These are phyloP conservation scores for Tachysurus fulvidraco DNA, from an alignment of 2,113 vertebrate genomes.

Conservation along the genomic window DNA sequence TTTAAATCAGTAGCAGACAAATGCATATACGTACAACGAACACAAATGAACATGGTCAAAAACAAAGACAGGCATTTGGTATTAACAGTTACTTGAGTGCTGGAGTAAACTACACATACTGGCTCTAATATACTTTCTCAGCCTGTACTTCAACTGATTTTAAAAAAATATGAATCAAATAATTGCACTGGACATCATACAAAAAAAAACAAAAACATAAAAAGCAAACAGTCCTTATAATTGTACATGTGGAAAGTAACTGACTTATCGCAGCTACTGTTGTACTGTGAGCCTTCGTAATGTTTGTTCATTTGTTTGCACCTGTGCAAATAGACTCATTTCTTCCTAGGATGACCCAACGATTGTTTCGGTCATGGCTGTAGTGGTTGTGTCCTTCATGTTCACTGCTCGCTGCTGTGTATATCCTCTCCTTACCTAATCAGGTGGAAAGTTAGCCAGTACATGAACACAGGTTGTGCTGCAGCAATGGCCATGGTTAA, in stretches of 20 bases:
- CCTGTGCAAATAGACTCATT: slow-evolving; percentile 29
- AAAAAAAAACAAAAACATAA: slow-evolving; percentile 13
- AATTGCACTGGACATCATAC: slow-evolving; percentile 44
- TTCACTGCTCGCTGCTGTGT: background rate
- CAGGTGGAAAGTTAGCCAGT: slow-evolving; percentile 92
- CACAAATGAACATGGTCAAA: background rate
- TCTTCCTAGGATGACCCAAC: background rate
- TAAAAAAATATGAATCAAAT: slow-evolving; percentile 47
- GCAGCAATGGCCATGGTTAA: slow-evolving; percentile 88
- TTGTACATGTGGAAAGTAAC: slow-evolving; percentile 49
- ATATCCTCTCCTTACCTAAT: slow-evolving; percentile 72
- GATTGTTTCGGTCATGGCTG: slow-evolving; percentile 17
- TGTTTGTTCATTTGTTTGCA: slow-evolving; percentile 13
- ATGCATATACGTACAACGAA: slow-evolving; percentile 1
- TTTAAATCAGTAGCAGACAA: slow-evolving; percentile 3
- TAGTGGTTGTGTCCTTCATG: slow-evolving; percentile 13
- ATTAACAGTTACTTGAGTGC: background rate
- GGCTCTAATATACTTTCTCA: background rate
- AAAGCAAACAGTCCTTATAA: slow-evolving; percentile 40
- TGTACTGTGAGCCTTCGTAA: slow-evolving; percentile 53
- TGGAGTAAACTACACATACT: slow-evolving; percentile 3
- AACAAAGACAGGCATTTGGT: slow-evolving; percentile 3
- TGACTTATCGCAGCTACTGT: slow-evolving; percentile 42
- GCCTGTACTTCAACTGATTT: slow-evolving; percentile 15
- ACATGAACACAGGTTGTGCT: slow-evolving; percentile 89